Percentiles rank a stretch among this genome's conserved stretches.
phyloP scores from a whole-genome alignment of 2,113 vertebrate species.

The Centropus unirufus region DNA sequence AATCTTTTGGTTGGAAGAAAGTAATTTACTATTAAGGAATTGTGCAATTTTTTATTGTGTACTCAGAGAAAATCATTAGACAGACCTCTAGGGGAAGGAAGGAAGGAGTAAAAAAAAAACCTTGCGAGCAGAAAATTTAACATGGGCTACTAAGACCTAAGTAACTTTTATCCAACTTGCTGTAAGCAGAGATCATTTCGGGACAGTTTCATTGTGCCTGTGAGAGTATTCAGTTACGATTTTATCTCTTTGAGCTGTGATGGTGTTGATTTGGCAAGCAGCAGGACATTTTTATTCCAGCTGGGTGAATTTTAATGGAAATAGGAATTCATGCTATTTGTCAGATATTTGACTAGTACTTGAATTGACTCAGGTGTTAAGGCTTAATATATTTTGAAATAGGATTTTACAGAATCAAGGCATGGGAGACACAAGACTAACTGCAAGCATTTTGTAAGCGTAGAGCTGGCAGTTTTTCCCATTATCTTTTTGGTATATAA shows the following conservation, averaged over 20 bases:
- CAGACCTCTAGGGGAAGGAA: neutral
- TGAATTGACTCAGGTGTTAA: neutral
- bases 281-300: neutral
- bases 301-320: neutral
- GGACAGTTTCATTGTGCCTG: conserved; percentile 16
- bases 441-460: neutral
- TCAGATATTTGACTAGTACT: neutral
- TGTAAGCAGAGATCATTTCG: conserved; percentile 21
- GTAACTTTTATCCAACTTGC: neutral
- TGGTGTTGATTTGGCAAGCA: conserved; percentile 17
- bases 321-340: neutral
- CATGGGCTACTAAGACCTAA: neutral
- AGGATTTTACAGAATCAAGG: neutral
- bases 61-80: neutral
- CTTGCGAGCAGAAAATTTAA: neutral
- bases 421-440: neutral
- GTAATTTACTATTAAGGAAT: neutral
- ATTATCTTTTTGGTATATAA: neutral
- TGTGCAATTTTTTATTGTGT: neutral
- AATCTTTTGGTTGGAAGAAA: neutral
- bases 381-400: neutral
- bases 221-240: conserved; percentile 5
- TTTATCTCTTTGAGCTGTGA: conserved; percentile 26
- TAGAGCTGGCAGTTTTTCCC: neutral
- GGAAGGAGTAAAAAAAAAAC: neutral